Base-by-base conservation (phyloP, 2,113 vertebrate genomes). In the Oenanthe melanoleuca region DNA sequence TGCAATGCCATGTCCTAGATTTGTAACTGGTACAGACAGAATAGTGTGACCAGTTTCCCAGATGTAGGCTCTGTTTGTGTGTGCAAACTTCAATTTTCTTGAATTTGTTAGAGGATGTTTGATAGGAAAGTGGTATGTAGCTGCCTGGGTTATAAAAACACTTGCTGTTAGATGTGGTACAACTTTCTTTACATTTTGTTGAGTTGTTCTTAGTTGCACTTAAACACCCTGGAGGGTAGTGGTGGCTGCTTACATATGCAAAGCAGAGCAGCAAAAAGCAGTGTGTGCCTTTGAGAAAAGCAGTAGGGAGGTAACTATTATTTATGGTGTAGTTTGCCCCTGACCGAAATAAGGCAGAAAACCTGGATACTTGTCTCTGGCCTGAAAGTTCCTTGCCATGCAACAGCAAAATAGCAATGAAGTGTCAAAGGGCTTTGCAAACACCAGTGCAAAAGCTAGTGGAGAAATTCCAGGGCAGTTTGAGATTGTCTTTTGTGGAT, bases 31-130 rank as follows among this genome's bases (percentile, higher is more conserved):
- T 40, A 23, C 0, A 26, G 42, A 53, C 49, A 72, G 70, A 80
- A 25, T 4, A 44, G 24, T 1, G 21, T 67, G 53, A 37, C 31
- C 0, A 0, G 3, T 56, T 59, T 60, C 56, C 52, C 74, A 69
- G 37, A 22, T 38, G 57, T 0, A 3, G 67, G 19, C 45, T 90
- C 34, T 37, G 34, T 90, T 91, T 28, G 14, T 0, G 4, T 49
- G 40, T 88, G 45, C 21, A 33, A 50, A 53, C 25, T 47, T 60
- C 8, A 29, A 25, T 77, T 89, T 67, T 69, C 67, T 72, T 92
- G 24, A 59, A 56, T 88, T 89, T 92, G 34, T 88, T 55, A n/a
- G 28, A 71, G 9, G 37, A 5, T 61, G 14, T 55, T 89, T 72
- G 59, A 53, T 47, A 78, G 57, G 8, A 61, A 56, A 49, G 17